Base-by-base conservation (phyloP, 2,888 invertebrate genomes). In the Anthoptus insignis region DNA sequence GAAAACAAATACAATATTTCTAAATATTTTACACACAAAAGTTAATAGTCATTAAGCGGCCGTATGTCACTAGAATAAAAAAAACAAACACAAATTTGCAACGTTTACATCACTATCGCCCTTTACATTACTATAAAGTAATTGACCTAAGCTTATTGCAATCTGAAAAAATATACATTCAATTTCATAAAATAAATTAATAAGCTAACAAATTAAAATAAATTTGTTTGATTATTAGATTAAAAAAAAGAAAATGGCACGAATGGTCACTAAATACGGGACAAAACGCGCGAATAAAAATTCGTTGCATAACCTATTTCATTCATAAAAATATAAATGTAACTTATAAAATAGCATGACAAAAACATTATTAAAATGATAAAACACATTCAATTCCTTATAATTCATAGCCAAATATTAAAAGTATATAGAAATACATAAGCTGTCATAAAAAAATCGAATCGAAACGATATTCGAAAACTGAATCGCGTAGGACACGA, bases 251-350 rank as follows among this genome's bases (percentile, higher is more conserved):
- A 76, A 77, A 74, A 80, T 81, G 80, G 79, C 80, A 81, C 80
- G 76, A 75, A n/a, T 37, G 39, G 16, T 49, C 24, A 39, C 24
- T 37, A 45, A 54, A 37, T 37, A 32, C 72, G 68, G 68, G 70
- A 68, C 61, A 68, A 72, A 56, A 71, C 63, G 65, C 72, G 69
- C 71, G 57, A 73, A 71, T 70, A 66, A 65, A 68, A 73, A 77
- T 79, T 84, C 80, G 85, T 82, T 82, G 83, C 87, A 88, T 87
- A 88, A 88, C 87, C 85, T 82, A 83, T 70, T 67, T 67, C 9
- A 37, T 37, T 14, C 7, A 74, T 57, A 64, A 63, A 49, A 64
- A 64, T 37, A 56, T 57, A 39, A 64, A 57, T 52, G 34, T 64
- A 64, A 58, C 64, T 64, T 64, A 64, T 64, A 64, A 57, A 32